Conservation (phyloP, 2,888 invertebrate genomes). For the Esperia sulphurella region DNA sequence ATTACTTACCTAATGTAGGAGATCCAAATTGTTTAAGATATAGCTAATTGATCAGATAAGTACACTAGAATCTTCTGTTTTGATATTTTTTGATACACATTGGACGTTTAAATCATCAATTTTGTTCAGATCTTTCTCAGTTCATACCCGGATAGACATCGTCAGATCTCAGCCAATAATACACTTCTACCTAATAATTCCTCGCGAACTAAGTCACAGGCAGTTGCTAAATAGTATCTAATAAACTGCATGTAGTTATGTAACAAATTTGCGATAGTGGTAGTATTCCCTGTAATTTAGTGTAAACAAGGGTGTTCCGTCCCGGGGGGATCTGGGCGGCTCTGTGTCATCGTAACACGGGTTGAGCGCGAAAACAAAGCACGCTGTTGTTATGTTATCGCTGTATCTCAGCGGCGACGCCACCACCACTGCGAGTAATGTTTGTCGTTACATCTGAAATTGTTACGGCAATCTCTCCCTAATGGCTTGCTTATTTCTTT, state of each 20-base stretch:
- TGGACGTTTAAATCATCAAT: no score
- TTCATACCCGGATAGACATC: no score
- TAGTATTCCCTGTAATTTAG: constrained; percentile 37
- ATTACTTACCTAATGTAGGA: no score
- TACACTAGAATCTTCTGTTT: no score
- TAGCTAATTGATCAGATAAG: no score
- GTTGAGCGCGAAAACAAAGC: constrained; percentile 41
- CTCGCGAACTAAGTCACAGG: no score
- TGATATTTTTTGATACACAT: no score
- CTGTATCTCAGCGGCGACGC: constrained; percentile 28
- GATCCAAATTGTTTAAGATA: no score
- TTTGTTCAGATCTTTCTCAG: no score
- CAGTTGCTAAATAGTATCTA: background rate
- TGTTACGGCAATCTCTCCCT: background rate
- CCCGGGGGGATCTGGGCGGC: constrained; percentile 32
- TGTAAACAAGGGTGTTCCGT: constrained; percentile 37
- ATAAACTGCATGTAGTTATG: background rate
- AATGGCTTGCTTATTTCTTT: background rate
- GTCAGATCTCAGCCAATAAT: no score
- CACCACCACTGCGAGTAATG: background rate
- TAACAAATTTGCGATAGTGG: constrained; percentile 9
- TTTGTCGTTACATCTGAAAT: background rate
- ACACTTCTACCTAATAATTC: no score
- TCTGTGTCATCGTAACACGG: constrained; percentile 40
- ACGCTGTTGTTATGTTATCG: constrained; percentile 21